Conservation (phyloP, 2,888 invertebrate genomes). For the Pyralis farinalis region DNA sequence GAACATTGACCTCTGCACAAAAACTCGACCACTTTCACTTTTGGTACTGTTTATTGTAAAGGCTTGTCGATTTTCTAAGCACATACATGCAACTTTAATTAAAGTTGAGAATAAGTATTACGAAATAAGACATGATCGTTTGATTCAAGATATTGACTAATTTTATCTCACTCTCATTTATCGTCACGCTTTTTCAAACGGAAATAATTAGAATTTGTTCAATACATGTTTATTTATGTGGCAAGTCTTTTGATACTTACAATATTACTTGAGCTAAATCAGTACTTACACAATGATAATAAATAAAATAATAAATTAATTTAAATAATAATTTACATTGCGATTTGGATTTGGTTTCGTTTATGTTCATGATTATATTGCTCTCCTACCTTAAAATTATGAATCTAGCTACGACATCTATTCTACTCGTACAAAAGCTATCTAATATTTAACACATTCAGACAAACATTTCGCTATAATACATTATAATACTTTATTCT, state of each 20-base stretch:
- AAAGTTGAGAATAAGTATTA: slow-evolving; percentile 4
- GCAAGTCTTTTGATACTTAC: slow-evolving; percentile 39
- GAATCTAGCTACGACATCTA: background rate
- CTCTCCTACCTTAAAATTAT: slow-evolving; percentile 15
- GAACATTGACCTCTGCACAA: slow-evolving; percentile 49
- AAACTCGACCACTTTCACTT: slow-evolving; percentile 60
- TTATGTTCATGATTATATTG: slow-evolving; percentile 22
- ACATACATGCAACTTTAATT: slow-evolving; percentile 14
- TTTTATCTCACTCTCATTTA: slow-evolving; percentile 1
- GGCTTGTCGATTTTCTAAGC: slow-evolving; percentile 10
- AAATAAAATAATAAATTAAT: slow-evolving; percentile 37
- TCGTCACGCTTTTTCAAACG: slow-evolving; percentile 4
- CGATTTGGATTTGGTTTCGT: slow-evolving; percentile 62
- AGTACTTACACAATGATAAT: slow-evolving; percentile 23
- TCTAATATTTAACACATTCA: background rate
- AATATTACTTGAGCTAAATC: slow-evolving; percentile 18
- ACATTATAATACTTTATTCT: background rate
- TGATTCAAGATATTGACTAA: slow-evolving; percentile 5
- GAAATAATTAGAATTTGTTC: slow-evolving; percentile 18
- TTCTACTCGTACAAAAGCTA: background rate
- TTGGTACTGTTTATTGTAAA: slow-evolving; percentile 31
- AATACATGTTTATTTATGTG: slow-evolving; percentile 27
- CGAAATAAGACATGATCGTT: slow-evolving; percentile 8
- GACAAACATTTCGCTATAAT: background rate
- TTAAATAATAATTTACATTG: slow-evolving; percentile 46